Evolutionary conservation across 2,113 vertebrate genomes (phyloP), one percentile per base, ranked within the genome.

Genomic region (Gymnogyps californianus): DNA sequence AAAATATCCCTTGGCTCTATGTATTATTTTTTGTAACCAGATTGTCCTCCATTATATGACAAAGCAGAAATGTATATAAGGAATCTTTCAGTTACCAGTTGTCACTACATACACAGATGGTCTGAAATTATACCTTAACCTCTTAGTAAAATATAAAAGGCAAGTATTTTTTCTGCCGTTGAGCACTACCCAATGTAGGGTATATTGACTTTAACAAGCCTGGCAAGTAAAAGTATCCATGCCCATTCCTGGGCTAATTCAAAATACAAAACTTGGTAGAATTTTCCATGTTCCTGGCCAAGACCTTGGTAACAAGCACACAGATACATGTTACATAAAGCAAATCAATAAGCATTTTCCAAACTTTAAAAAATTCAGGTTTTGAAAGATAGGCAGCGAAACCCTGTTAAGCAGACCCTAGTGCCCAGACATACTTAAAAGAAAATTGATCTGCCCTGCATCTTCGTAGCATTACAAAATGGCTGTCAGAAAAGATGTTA

Each of bases 21-120:
- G 18, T 36, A 69, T 79, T 83, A 57, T 55, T 76, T 76, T 59
- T 71, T 71, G 54, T 49, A 69, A 65, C 36, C 31, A 91, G 18
- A 36, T 25, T 83, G n/a, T 79, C 25, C 24, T 87, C 52, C 19
- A 16, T 55, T 69, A 67, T 72, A 57, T 44, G 54, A 62, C 31
- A 90, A 86, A 88, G 25, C 22, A 90, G 62, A 93, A 78, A 94
- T 34, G 36, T 28, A 78, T 20, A 26, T 49, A 67, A 83, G 44
- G 42, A 87, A 96, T 89, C 34, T 93, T 92, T 51, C 36, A 49
- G 28, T 57, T 78, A 77, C 11, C 40, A 40, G n/a, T 57, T 46
- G 26, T 70, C 38, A 62, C 18, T 78, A 67, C 6, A 28, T 20
- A 84, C 8, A 42, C n/a, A 83, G 79, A 31, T 18, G 52, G 51